Base-by-base conservation (phyloP, 1,140 invertebrate species). In the Parasteatoda tepidariorum region DNA sequence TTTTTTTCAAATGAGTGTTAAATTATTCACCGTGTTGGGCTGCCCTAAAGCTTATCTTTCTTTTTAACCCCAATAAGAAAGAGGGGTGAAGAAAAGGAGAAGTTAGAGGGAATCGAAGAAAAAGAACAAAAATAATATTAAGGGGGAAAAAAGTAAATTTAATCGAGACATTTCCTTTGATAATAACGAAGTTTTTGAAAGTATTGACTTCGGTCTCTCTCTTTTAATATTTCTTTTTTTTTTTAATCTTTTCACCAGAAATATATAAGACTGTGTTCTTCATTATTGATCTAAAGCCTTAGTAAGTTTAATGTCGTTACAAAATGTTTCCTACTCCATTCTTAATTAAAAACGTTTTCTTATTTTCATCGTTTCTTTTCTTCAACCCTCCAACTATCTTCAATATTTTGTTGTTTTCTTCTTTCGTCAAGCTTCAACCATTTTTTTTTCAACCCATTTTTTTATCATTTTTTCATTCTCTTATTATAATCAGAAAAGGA, bases 401-500 rank as follows among this genome's bases (percentile, higher is more conserved):
- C n/a, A n/a, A n/a, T n/a, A 54, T 61, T 76, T 41, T 38, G 75
- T 70, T 81, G 48, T 81, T 83, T 73, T 71, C 70, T 83, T 83
- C 79, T 83, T 73, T 83, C 79, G 38, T 66, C 30, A 74, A 34
- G 30, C 66, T 70, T 59, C 30, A 28, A 2, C 22, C 24, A 18
- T 18, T 54, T 66, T 67, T 66, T 79, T 79, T 79, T 55, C 28
- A 30, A 61, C 33, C 28, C 15, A 28, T 59, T 48, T 54, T 64
- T 81, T 81, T 81, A 81, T 81, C 78, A 81, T 83, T 83, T 83
- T 74, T 83, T 83, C 81, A 73, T 74, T 83, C 73, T 74, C 81
- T 83, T 83, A 83, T 83, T 83, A 83, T 83, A 83, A 83, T 83
- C 68, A 73, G 81, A 74, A 83, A 83, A 83, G 70, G 81, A 83